Base-by-base conservation (phyloP, 2,888 invertebrate genomes). In the Strigamia maritima region DNA sequence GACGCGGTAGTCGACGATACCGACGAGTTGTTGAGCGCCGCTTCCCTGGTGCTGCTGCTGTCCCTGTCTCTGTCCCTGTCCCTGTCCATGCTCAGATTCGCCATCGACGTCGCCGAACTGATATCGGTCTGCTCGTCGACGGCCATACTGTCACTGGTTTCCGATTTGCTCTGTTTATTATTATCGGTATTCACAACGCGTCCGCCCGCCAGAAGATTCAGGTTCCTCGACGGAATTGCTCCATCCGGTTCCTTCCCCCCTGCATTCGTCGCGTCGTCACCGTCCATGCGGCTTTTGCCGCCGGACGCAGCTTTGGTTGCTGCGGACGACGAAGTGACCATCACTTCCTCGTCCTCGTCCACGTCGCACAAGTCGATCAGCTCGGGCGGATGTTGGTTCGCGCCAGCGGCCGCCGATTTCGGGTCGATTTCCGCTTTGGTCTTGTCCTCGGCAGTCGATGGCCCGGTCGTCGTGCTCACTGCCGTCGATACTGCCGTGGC, bases 351-450 rank as follows among this genome's bases (percentile, higher is more conserved):
- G 28, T 77, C 80, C 16, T 78, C 80, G 74, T 80, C 80, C 16
- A 28, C 80, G 38, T 80, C 80, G 65, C 80, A 80, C 28, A 80
- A 24, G 75, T 80, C 80, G 19, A 80, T 80, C 35, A 80, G 60
- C 35, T 80, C 80, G 6, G 80, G 79, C 26, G 65, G 26, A 12
- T 26, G 76, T 35, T 22, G 31, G 31, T 65, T 26, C 10, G 75
- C 75, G 26, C n/a, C 26, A 19, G 16, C 19, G 26, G 75, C 4
- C 7, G 14, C 76, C 24, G 76, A 76, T n/a, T 65, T 65, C 65
- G 24, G 2, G 16, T 65, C 65, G 8, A 2, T 60, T 19, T 16
- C 60, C 26, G 26, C 16, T 26, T 65, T 65, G 28, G 6, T 65
- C 16, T 65, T 65, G 14, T 26, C 65, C 16, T 16, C 65, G 6